A percentile compares a stretch with the other conserved stretches of the same genome.
Conservation (phyloP, 1,140 invertebrate genomes). For the Contarinia nasturtii region DNA sequence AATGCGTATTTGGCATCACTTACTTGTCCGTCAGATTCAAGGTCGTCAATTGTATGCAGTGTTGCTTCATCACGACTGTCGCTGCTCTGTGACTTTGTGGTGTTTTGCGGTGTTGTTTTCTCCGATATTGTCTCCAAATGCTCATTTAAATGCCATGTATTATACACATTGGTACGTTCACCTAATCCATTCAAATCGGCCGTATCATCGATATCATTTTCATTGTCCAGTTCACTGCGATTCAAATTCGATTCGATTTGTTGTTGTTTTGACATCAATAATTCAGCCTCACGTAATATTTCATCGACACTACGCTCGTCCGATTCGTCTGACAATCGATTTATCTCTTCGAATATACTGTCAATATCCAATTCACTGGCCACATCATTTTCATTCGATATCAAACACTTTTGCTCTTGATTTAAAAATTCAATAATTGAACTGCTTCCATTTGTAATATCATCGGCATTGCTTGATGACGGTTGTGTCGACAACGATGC, state of each 20-base stretch:
- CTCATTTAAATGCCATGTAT: too few relatives aligned
- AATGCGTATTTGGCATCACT: neutral
- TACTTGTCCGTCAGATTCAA: too few relatives aligned
- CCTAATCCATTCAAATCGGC: too few relatives aligned
- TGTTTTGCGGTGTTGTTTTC: neutral
- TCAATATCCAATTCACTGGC: slow-evolving; percentile 13
- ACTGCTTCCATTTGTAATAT: neutral
- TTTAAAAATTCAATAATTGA: slow-evolving; percentile 20
- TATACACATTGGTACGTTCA: too few relatives aligned
- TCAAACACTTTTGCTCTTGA: slow-evolving; percentile 18
- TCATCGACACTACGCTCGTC: slow-evolving; percentile 22
- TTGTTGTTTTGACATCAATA: slow-evolving; percentile 9
- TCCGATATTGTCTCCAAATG: neutral
- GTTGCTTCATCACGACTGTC: too few relatives aligned
- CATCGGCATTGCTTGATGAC: too few relatives aligned
- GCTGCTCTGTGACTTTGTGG: too few relatives aligned
- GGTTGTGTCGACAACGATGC: too few relatives aligned
- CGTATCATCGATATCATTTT: too few relatives aligned
- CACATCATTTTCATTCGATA: slow-evolving; percentile 5
- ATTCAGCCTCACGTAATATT: slow-evolving; percentile 18
- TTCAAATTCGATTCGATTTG: too few relatives aligned
- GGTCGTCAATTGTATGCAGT: too few relatives aligned
- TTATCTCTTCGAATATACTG: slow-evolving; percentile 21
- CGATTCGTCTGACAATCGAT: slow-evolving; percentile 14
- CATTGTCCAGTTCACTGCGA: too few relatives aligned